Evolutionary conservation across 1,140 invertebrate genomes (phyloP).

Genomic region (Cydia splendana): DNA sequence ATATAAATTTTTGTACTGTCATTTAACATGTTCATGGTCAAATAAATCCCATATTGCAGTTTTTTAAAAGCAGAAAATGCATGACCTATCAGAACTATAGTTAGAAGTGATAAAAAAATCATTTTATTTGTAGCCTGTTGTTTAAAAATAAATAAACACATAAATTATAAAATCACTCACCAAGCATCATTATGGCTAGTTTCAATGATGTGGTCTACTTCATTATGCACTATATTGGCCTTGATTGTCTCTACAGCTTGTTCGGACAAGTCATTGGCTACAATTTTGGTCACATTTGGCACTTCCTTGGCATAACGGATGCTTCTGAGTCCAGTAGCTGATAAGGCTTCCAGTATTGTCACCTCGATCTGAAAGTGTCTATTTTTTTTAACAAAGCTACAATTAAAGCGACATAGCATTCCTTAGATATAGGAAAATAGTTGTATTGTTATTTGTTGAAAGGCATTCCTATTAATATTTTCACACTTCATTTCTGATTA

Average conservation of each 20-base stretch:
- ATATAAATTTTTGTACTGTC: too few species aligned
- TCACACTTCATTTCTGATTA: neutral
- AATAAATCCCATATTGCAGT: too few species aligned
- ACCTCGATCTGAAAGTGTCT: conserved; percentile 80
- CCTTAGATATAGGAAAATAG: too few species aligned
- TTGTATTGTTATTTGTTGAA: too few species aligned
- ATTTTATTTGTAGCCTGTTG: too few species aligned
- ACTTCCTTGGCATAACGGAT: conserved; percentile 98
- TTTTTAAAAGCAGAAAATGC: too few species aligned
- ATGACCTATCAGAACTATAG: too few species aligned
- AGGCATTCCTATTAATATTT: too few species aligned
- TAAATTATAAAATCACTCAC: conserved; percentile 76
- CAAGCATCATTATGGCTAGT: conserved; percentile 90
- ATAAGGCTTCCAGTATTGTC: conserved; percentile 94
- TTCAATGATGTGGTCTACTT: conserved; percentile 86
- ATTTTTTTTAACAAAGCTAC: neutral
- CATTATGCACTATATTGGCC: conserved; percentile 90
- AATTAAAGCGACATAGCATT: too few species aligned
- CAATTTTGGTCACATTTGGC: conserved; percentile 87
- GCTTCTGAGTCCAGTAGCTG: conserved; percentile 96
- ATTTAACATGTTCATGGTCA: too few species aligned
- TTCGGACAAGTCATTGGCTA: conserved; percentile 97
- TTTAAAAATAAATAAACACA: conserved; percentile 12
- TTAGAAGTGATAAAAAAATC: too few species aligned
- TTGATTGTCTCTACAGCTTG: conserved; percentile 93